Conservation (phyloP, 2,113 vertebrate genomes). For the Cavia porcellus region DNA sequence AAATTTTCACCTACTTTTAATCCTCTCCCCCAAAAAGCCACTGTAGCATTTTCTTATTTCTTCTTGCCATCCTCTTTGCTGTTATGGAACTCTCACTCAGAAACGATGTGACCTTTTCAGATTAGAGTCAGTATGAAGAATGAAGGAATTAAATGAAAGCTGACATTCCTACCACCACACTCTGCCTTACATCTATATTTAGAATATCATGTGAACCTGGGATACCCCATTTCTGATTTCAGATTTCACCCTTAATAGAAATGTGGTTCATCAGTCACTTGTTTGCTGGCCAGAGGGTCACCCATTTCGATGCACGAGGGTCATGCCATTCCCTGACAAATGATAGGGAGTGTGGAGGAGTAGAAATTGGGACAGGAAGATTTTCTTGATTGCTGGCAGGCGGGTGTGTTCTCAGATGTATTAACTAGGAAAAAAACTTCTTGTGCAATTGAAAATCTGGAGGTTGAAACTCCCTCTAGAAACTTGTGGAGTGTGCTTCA, state of each 20-base stretch:
- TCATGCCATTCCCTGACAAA: background rate
- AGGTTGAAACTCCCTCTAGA: background rate
- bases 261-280: background rate
- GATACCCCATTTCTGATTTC: background rate
- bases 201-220: background rate
- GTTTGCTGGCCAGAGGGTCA: background rate
- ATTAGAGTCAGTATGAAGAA: background rate
- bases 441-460: background rate
- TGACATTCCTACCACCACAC: background rate
- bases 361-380: background rate
- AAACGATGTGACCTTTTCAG: background rate
- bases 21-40: background rate
- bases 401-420: background rate
- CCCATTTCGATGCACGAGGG: background rate
- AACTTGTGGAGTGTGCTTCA: background rate
- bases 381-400: background rate
- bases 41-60: background rate
- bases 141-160: constrained; percentile 11
- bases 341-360: background rate
- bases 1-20: background rate
- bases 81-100: background rate
- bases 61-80: background rate
- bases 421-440: background rate
- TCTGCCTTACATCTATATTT: background rate
- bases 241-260: background rate